Evolutionary conservation across 2,888 invertebrate genomes (phyloP).

Genomic region (Leptinotarsa rubiginosa): DNA sequence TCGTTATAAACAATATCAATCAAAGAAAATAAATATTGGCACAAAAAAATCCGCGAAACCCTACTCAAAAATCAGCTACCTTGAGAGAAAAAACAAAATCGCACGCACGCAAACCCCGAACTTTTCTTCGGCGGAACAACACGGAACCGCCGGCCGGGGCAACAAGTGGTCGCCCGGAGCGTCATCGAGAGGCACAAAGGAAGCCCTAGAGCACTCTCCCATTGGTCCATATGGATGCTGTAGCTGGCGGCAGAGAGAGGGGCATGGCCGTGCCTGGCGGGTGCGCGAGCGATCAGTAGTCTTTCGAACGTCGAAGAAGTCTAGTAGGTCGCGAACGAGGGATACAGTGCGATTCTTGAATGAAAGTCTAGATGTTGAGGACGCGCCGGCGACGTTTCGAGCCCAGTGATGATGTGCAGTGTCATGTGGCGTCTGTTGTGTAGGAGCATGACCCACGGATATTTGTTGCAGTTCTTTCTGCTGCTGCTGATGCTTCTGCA

Average conservation of each 20-base stretch:
- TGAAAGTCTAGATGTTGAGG: constrained; percentile 49
- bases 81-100: constrained; percentile 26
- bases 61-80: neutral
- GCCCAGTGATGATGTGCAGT: constrained; percentile 67
- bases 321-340: constrained; percentile 18
- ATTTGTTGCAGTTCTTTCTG: constrained; percentile 67
- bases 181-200: constrained; percentile 53
- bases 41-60: neutral
- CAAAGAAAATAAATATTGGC: no score
- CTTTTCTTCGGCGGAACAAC: constrained; percentile 26
- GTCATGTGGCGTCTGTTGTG: constrained; percentile 68
- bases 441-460: constrained; percentile 69
- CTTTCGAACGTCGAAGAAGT: constrained; percentile 58
- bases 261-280: constrained; percentile 49
- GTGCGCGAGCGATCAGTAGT: constrained; percentile 64
- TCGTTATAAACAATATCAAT: no score
- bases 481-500: constrained; percentile 66
- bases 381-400: constrained; percentile 53
- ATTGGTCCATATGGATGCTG: constrained; percentile 65
- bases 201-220: constrained; percentile 53
- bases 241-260: constrained; percentile 56
- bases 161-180: constrained; percentile 58
- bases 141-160: constrained; percentile 41
- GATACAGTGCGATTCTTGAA: constrained; percentile 33
- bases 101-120: constrained; percentile 21